These are phyloP conservation scores for Chaetogeoica ovagalla DNA, from an alignment of 2,888 invertebrate genomes.

Conservation along the genomic window DNA sequence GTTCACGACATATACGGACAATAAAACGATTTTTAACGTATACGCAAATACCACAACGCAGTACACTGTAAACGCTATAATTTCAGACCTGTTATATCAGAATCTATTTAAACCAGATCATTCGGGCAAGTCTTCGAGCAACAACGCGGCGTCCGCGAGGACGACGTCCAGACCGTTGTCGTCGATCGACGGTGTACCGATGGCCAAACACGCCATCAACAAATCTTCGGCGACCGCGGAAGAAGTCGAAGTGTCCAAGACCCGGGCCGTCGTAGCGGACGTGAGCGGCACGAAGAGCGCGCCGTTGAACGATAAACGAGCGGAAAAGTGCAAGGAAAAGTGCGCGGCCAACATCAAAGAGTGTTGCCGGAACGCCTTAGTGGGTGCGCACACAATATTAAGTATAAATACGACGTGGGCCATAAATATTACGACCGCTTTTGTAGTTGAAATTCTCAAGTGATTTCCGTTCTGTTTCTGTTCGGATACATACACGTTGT, in stretches of 20 bases:
- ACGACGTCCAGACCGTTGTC: background rate
- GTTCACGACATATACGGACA: no score
- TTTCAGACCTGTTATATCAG: slow-evolving; percentile 52
- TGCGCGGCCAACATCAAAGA: slow-evolving; percentile 49
- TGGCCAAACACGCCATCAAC: slow-evolving; percentile 40
- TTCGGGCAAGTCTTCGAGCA: slow-evolving; percentile 11
- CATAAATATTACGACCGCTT: no score
- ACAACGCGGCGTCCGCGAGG: background rate
- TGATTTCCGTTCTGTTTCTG: no score
- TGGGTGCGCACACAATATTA: background rate
- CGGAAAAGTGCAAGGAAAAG: slow-evolving; percentile 46
- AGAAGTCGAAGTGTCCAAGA: slow-evolving; percentile 20
- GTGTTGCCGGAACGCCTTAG: slow-evolving; percentile 45
- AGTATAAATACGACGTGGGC: no score
- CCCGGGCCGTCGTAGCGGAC: slow-evolving; percentile 35
- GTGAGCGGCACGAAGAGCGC: slow-evolving; percentile 23
- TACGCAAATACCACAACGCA: background rate
- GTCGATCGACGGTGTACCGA: slow-evolving; percentile 12
- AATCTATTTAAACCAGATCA: slow-evolving; percentile 49
- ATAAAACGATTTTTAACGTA: no score
- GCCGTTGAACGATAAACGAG: slow-evolving; percentile 26
- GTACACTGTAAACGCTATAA: slow-evolving; percentile 14
- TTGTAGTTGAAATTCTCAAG: no score
- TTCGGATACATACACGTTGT: no score
- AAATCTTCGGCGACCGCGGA: background rate